Conservation (phyloP, 2,113 vertebrate species). For the Uria aalge region DNA sequence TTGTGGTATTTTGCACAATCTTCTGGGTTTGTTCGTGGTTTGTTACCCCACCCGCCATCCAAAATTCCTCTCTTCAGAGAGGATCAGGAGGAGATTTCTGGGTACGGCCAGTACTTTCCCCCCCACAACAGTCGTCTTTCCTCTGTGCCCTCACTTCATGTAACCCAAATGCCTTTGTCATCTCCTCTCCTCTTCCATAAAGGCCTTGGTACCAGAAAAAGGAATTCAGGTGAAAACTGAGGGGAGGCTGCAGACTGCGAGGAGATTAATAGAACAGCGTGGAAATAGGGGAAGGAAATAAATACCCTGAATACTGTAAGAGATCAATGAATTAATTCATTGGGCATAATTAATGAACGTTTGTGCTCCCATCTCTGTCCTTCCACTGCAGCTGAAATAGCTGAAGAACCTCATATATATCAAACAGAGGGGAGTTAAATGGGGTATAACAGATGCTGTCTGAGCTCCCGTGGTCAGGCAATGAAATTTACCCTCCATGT, state of each 20-base stretch:
- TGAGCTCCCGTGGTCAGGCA: constrained; percentile 64
- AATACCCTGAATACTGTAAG: background rate
- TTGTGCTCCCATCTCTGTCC: constrained; percentile 79
- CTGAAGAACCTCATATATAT: constrained; percentile 70
- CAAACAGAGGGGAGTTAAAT: constrained; percentile 75
- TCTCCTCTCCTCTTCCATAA: background rate
- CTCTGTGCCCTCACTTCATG: background rate
- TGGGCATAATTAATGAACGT: background rate
- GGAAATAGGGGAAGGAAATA: background rate
- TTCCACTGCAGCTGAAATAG: constrained; percentile 73
- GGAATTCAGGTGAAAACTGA: background rate
- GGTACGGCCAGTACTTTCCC: background rate
- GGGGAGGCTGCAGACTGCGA: background rate
- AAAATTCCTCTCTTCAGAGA: background rate
- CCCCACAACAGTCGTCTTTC: background rate
- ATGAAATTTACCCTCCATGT: constrained; percentile 34
- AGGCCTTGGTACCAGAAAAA: background rate
- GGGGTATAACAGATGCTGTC: constrained; percentile 76
- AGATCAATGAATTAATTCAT: background rate
- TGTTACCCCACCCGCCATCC: fast-evolving
- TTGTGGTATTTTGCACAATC: background rate
- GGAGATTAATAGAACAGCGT: background rate
- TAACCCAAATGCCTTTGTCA: background rate
- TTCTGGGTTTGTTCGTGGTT: background rate
- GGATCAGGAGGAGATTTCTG: background rate